A percentile compares a stretch with the other conserved stretches of the same genome.
phyloP scores from a whole-genome alignment of 1,140 invertebrate species.

The Pseudobourletiella spinata region DNA sequence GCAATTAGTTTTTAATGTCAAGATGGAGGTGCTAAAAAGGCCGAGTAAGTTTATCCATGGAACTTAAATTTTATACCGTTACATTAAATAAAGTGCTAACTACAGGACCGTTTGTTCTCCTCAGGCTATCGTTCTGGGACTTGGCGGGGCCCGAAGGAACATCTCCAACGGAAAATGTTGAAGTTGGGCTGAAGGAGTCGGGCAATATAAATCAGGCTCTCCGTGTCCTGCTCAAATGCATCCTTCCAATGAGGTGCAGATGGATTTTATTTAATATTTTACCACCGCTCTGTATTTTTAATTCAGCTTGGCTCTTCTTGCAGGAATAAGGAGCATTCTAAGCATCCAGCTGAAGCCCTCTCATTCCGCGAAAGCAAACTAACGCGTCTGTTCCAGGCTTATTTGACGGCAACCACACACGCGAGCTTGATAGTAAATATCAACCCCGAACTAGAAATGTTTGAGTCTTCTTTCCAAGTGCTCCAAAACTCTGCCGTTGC shows the following conservation, averaged over 20 bases:
- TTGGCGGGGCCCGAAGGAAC: constrained; percentile 80
- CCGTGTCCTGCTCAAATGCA: constrained; percentile 71
- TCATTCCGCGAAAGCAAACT: constrained; percentile 76
- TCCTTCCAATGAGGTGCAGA: constrained; percentile 55
- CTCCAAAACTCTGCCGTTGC: constrained; percentile 65
- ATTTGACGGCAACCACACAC: constrained; percentile 57
- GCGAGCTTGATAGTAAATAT: constrained; percentile 74
- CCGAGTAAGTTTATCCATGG: neutral
- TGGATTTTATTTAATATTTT: too few relatives aligned
- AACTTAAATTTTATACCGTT: neutral
- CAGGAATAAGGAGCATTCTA: too few relatives aligned
- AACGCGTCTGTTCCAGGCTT: constrained; percentile 53
- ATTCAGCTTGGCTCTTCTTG: too few relatives aligned
- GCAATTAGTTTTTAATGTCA: constrained; percentile 82
- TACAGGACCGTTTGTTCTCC: too few relatives aligned
- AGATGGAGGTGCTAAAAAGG: constrained; percentile 43
- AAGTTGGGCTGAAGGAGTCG: constrained; percentile 75
- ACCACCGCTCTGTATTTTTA: constrained; percentile 25
- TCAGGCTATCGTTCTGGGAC: constrained; percentile 73
- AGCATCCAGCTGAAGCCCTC: constrained; percentile 43
- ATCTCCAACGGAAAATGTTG: constrained; percentile 73
- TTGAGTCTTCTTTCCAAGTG: constrained; percentile 70
- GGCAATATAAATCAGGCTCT: constrained; percentile 85
- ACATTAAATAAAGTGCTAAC: too few relatives aligned
- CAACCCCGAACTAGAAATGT: constrained; percentile 56